Evolutionary conservation across 1,140 invertebrate species (phyloP), one percentile per base, ranked within the genome.

Genomic region (Mercenaria mercenaria): DNA sequence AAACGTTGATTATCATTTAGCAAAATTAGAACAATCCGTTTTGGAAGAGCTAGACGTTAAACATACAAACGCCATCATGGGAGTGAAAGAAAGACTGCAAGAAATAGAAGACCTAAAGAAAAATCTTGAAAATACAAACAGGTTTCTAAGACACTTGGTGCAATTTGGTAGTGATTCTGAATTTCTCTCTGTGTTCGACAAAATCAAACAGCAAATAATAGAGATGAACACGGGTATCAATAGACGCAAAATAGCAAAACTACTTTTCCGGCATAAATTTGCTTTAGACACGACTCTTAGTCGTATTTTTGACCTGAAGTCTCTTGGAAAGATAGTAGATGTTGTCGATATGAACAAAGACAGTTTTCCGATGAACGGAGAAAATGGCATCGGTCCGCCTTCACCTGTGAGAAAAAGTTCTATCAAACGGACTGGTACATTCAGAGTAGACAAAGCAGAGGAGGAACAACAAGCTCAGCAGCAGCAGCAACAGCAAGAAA

Each of bases 131-230:
- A 92, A 92, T 61, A 93, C 92, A 11, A 85, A 88, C 18, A 91
- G 59, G 18, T 92, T 93, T 26, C 59, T 93, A 29, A 79, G 89
- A 67, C 90, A 91, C 72, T 77, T 93, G 10, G 79, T 89, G n/a
- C 84, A 93, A 29, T 93, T 88, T 43, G 92, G 92, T 32, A 93
- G 92, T 84, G 92, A 93, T 80, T 93, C 92, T 32, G 92, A 93
- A 79, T 77, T 93, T 32, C 67, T 93, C n/a, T 91, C 92, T 52
- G 85, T 93, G 11, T 93, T 93, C 59, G 92, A 93, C 56, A 91
- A 88, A 29, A 89, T 93, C 34, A 93, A 93, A 81, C 50, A 91
- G 3, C 91, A 93, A 85, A 90, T 91, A 32, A 91, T 91, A 37
- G 92, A 93, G 41, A 91, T 93, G 88, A 80, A 90, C 20, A 85